A percentile compares a stretch with the other conserved stretches of the same genome.
Conservation (phyloP, 2,113 vertebrate species). For the Dryoscopus gambensis region DNA sequence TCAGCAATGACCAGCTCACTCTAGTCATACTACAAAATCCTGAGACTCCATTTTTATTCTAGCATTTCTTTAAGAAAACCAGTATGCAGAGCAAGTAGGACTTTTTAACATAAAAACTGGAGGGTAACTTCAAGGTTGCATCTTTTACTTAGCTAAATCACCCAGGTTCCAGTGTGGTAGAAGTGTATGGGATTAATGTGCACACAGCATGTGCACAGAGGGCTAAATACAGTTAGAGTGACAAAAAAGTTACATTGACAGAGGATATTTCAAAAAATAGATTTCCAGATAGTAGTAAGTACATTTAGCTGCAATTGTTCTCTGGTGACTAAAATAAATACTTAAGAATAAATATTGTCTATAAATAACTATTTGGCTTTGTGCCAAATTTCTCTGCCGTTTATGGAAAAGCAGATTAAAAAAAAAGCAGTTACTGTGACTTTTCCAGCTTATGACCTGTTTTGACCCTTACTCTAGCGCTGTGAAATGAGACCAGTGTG, state of each 20-base stretch:
- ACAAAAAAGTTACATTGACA: not conserved
- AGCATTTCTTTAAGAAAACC: not conserved
- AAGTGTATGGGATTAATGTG: not conserved
- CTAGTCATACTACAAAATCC: not conserved
- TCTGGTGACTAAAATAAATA: constrained; percentile 38
- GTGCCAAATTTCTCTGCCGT: constrained; percentile 4
- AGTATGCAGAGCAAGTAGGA: not conserved
- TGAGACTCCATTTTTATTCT: not conserved
- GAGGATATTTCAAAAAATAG: not conserved
- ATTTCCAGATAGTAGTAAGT: constrained; percentile 29
- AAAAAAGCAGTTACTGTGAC: not conserved
- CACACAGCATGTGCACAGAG: not conserved
- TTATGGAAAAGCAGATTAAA: constrained; percentile 17
- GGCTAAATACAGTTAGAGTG: not conserved
- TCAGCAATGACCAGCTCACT: accelerated
- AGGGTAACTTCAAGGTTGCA: not conserved
- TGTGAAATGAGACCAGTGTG: not conserved
- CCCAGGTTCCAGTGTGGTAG: not conserved
- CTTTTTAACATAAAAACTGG: not conserved
- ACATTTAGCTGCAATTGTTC: constrained; percentile 49
- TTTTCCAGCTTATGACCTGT: constrained; percentile 19
- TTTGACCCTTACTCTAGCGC: not conserved
- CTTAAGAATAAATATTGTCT: constrained; percentile 48
- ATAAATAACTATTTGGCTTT: constrained; percentile 45
- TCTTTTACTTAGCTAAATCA: not conserved